Percentiles rank a stretch among this genome's conserved stretches.
phyloP scores from a whole-genome alignment of 2,113 vertebrate species.

The Otolemur garnettii region DNA sequence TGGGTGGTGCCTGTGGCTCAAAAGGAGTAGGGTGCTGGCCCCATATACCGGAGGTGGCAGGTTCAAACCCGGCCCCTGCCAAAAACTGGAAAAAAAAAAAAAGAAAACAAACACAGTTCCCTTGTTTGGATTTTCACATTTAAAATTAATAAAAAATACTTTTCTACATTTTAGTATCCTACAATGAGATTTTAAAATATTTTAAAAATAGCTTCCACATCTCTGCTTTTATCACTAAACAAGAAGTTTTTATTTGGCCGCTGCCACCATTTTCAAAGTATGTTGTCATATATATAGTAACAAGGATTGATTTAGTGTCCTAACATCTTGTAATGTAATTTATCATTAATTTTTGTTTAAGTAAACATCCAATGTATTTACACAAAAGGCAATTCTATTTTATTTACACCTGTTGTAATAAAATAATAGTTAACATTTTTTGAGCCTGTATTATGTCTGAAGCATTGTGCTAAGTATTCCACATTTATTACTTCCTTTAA shows the following conservation, averaged over 20 bases:
- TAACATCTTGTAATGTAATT: neutral
- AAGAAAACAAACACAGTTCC: neutral
- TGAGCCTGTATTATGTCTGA: neutral
- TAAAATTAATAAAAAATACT: neutral
- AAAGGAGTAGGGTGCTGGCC: no score
- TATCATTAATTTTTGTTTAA: neutral
- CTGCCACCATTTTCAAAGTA: slow-evolving; percentile 33
- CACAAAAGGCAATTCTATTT: slow-evolving; percentile 18
- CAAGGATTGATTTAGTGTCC: slow-evolving; percentile 24
- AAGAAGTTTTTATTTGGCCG: slow-evolving; percentile 13
- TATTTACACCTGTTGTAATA: slow-evolving; percentile 22
- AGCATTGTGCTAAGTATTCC: neutral
- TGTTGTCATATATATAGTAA: slow-evolving; percentile 20
- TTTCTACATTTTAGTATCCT: slow-evolving; percentile 22
- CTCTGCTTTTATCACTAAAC: slow-evolving; percentile 33
- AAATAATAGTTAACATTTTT: slow-evolving; percentile 44
- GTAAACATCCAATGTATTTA: neutral
- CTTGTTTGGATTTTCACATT: slow-evolving; percentile 23
- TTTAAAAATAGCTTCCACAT: neutral
- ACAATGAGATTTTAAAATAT: slow-evolving; percentile 3
- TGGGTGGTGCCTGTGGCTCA: no score
- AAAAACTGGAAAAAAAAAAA: no score
- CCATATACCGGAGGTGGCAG: no score
- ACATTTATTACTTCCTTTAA: slow-evolving; percentile 57
- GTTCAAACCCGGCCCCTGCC: no score